A percentile compares a stretch with the other conserved stretches of the same genome.
phyloP scores from a whole-genome alignment of 2,888 invertebrate species.

The Cylindroiulus punctatus region DNA sequence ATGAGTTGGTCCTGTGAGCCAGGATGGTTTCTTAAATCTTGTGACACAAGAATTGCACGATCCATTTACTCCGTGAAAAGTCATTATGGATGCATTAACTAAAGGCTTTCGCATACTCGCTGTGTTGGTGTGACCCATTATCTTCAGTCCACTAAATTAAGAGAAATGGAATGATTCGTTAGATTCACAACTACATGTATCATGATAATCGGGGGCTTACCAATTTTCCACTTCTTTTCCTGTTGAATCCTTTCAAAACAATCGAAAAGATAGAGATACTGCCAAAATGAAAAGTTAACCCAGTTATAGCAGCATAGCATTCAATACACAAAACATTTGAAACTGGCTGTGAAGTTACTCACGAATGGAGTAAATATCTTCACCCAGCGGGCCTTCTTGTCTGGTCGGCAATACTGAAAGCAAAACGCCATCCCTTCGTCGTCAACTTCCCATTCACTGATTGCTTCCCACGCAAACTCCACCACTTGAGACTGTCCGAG shows the following conservation, averaged over 20 bases:
- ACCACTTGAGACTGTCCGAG: conserved; percentile 75
- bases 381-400: conserved; percentile 83
- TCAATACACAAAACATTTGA: background rate
- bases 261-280: conserved; percentile 90
- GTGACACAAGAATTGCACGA: conserved; percentile 37
- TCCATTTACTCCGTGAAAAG: conserved; percentile 16
- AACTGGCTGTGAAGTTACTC: conserved; percentile 67
- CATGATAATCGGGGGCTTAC: conserved; percentile 62
- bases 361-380: conserved; percentile 90
- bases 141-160: conserved; percentile 2
- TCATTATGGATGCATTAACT: conserved; percentile 23
- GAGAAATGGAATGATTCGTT: background rate
- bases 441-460: conserved; percentile 87
- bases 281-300: conserved; percentile 65
- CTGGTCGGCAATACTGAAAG: conserved; percentile 84
- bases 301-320: background rate
- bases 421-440: conserved; percentile 92
- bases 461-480: conserved; percentile 83
- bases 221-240: conserved; percentile 71
- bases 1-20: conserved; percentile 37
- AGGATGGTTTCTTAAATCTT: background rate
- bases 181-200: background rate
- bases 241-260: conserved; percentile 96
- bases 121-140: background rate
- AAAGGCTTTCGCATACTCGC: conserved; percentile 13